These are phyloP conservation scores for Danionella cerebrum DNA, from an alignment of 2,113 vertebrate species.

Conservation along the genomic window DNA sequence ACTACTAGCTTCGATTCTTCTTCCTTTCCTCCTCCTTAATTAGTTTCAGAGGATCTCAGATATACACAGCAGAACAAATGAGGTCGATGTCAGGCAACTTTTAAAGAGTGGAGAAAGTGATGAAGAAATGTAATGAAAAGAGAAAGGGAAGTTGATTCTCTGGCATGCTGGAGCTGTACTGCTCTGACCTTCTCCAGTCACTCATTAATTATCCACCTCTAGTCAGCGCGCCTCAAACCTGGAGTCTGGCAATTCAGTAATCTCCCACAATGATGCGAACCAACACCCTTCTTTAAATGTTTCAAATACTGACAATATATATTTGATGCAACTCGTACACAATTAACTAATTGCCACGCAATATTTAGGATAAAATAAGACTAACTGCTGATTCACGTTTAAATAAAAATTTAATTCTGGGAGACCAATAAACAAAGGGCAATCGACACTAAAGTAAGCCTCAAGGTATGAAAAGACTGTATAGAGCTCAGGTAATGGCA, in stretches of 20 bases:
- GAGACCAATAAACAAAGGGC: no score
- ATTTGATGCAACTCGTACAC: no score
- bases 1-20: background rate
- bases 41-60: constrained; percentile 21
- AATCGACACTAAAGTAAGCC: no score
- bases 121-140: constrained; percentile 1
- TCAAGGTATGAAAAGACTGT: no score
- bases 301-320: no score
- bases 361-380: no score
- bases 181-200: background rate
- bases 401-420: no score
- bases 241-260: no score
- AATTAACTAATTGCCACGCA: no score
- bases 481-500: background rate
- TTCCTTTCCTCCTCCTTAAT: constrained; percentile 13
- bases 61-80: constrained; percentile 13
- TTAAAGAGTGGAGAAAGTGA: constrained; percentile 2
- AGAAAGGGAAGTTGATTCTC: background rate
- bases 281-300: no score
- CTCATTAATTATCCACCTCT: constrained; percentile 22
- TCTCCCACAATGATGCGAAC: no score
- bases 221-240: background rate
- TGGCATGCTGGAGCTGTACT: background rate
- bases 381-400: no score
- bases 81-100: background rate